Evolutionary conservation across 2,888 invertebrate species (phyloP).

Genomic region (Pteria penguin): DNA sequence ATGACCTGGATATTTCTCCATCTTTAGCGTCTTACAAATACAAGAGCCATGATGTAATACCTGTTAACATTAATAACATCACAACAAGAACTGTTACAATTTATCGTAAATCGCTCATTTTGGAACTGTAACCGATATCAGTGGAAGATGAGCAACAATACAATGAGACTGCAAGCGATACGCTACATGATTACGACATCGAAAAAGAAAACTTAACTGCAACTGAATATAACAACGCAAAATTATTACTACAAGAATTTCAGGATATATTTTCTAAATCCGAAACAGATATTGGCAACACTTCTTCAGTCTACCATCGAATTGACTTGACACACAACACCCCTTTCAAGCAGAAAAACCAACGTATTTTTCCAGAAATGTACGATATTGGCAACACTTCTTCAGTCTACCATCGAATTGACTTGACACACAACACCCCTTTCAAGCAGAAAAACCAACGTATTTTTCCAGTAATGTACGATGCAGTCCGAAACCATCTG

Average conservation of each 20-base stretch:
- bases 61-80: background rate
- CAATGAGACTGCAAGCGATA: no score
- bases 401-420: background rate
- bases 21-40: no score
- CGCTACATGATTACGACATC: background rate
- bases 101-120: background rate
- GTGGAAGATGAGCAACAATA: background rate
- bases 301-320: background rate
- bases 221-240: background rate
- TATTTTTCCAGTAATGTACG: background rate
- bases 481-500: background rate
- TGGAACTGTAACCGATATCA: background rate
- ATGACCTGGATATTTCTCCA: constrained; percentile 36
- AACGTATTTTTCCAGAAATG: background rate
- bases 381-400: background rate
- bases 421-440: background rate
- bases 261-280: constrained; percentile 8
- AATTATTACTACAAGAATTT: background rate
- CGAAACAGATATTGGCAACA: background rate
- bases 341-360: background rate
- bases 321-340: background rate
- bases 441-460: background rate
- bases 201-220: background rate
- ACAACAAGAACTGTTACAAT: no score
- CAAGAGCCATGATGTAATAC: constrained; percentile 8